Evolutionary conservation across 1,140 invertebrate genomes (phyloP), one percentile per base, ranked within the genome.

Genomic region (Cecropterus lyciades): DNA sequence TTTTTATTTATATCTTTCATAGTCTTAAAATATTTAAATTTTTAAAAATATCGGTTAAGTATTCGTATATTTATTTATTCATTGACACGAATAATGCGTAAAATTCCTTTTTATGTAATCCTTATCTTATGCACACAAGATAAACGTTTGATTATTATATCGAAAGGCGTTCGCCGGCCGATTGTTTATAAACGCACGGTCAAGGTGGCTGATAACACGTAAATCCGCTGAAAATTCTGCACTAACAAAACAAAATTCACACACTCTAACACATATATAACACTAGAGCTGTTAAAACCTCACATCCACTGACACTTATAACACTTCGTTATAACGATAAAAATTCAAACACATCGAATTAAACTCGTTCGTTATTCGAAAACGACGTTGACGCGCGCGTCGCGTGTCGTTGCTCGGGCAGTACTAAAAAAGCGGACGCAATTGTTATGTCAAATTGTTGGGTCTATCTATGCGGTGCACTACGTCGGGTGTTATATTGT

Each of bases 341-440:
- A 14, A 43, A 43, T 13, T 10, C 10, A 69, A 49, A 27, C 68
- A 75, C 73, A 48, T 79, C 69, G 67, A 77, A 70, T 69, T 69
- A 37, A 33, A 65, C 60, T 67, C 70, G 70, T 73, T 80, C 53
- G 63, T 69, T 75, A 73, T 78, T 84, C 76, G 65, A 65, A 64
- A 56, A 67, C 70, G 67, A 65, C 66, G 67, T 75, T 74, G 72
- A 74, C 75, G 73, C 69, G 48, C 68, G 69, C 75, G 65, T 74
- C 73, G 68, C 66, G 65, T 46, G 67, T 75, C 76, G 76, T 72
- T 67, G 84, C 77, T 81, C 75, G 80, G 77, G 82, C 72, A 69
- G 46, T 75, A 90, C 87, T 90, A 72, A 85, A 79, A 69, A 63
- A 55, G 59, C 71, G 57, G 69, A 72, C 65, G 55, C 40, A 40